Base-by-base conservation (phyloP, 2,888 invertebrate species). In the Hyposoter didymator region DNA sequence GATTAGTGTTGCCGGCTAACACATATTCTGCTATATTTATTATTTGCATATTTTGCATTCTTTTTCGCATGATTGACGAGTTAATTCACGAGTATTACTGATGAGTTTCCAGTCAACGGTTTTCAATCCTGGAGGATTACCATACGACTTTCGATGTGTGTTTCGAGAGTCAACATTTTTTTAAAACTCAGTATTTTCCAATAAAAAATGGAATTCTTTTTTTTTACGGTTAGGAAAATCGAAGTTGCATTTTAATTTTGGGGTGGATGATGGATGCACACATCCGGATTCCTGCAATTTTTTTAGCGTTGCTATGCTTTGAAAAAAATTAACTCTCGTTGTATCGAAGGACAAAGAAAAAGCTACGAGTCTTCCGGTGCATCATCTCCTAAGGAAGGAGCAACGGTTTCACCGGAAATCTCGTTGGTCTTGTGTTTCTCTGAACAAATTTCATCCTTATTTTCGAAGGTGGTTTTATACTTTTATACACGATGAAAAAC, bases 401-500 rank as follows among this genome's bases (percentile, higher is more conserved):
- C 28, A 28, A 55, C 62, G 49, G 55, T 59, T 70, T 39, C 75
- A 70, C 75, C 79, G 78, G 72, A 52, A 72, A 39, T 62, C 43
- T 66, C 69, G 55, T 72, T 83, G 64, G 75, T 64, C 59, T 64
- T 70, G 35, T 52, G 39, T 62, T 52, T 74, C 45, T 19, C 52
- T 64, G 17, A 43, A 43, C 55, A 66, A 19, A 45, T 52, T 49
- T 84, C 43, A 22, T 74, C 32, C 70, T 73, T 64, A 79, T 79
- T 79, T 67, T 69, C 55, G 39, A 43, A 67, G 47, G 47, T 59
- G 43, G 67, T 79, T 52, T 39, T 70, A 69, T 75, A 59, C 32
- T 66, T 59, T 75, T 82, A 45, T 75, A 69, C 22, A 47, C 52
- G 28, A 72, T 76, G 75, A 84, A 80, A 84, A 84, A 80, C 75